Percentiles rank a stretch among this genome's conserved stretches.
These are phyloP conservation scores for Papilio gigon DNA, from an alignment of 2,888 invertebrate genomes.

Conservation along the genomic window DNA sequence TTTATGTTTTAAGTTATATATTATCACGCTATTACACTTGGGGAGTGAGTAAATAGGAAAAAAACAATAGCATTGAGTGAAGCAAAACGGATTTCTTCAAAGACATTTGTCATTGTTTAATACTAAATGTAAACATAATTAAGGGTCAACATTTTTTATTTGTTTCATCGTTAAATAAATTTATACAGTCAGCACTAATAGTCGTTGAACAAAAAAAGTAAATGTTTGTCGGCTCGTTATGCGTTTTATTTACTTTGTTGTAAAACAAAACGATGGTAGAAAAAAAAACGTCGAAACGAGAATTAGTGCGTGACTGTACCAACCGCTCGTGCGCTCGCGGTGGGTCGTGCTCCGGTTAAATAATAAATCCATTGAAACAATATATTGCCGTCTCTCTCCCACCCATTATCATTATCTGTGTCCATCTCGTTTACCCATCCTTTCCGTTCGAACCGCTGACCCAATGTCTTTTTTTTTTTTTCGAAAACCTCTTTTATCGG, in stretches of 20 bases:
- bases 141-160: slow-evolving; percentile 3
- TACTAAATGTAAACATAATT: slow-evolving; percentile 1
- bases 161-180: background rate
- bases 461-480: slow-evolving; percentile 31
- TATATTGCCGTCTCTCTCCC: slow-evolving; percentile 19
- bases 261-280: slow-evolving; percentile 26
- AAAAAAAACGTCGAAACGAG: slow-evolving; percentile 29
- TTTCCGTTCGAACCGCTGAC: slow-evolving; percentile 12
- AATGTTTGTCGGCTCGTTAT: slow-evolving; percentile 19
- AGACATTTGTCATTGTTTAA: background rate
- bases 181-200: slow-evolving; percentile 23
- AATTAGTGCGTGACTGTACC: slow-evolving; percentile 39
- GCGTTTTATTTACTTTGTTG: slow-evolving; percentile 31
- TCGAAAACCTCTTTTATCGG: slow-evolving; percentile 18
- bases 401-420: background rate
- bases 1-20: no score
- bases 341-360: slow-evolving; percentile 38
- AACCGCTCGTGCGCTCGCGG: slow-evolving; percentile 31
- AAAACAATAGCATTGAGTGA: no score
- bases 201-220: slow-evolving; percentile 22
- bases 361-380: slow-evolving; percentile 39
- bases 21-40: no score
- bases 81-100: background rate
- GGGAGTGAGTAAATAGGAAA: no score
- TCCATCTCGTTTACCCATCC: slow-evolving; percentile 84